Percentiles rank a stretch among this genome's conserved stretches.
These are phyloP conservation scores for Onthophagus sagittarius DNA, from an alignment of 2,888 invertebrate genomes.

Conservation along the genomic window DNA sequence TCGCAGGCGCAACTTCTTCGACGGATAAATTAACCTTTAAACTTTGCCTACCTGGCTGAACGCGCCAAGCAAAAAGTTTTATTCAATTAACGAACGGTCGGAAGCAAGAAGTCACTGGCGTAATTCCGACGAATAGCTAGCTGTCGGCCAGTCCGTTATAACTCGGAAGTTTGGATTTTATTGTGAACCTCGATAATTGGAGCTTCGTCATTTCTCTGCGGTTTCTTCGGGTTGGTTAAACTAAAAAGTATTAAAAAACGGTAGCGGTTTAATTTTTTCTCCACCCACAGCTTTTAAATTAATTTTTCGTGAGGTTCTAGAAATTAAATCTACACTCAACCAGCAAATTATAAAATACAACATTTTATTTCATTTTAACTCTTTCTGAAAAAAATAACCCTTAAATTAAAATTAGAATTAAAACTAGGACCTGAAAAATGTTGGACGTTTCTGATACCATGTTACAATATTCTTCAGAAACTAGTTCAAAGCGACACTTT, in stretches of 20 bases:
- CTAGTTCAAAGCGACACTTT: too few relatives aligned
- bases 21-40: background rate
- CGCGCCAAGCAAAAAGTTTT: background rate
- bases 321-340: background rate
- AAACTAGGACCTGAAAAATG: too few relatives aligned
- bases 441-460: too few relatives aligned
- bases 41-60: background rate
- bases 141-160: background rate
- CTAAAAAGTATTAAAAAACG: background rate
- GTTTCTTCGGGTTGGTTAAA: background rate
- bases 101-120: background rate
- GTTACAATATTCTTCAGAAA: too few relatives aligned
- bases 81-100: background rate
- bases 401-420: too few relatives aligned
- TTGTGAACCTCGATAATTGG: background rate
- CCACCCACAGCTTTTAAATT: background rate
- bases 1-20: background rate
- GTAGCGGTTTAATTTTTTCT: background rate
- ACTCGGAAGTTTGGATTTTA: background rate
- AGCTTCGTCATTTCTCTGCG: background rate
- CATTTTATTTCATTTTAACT: too few relatives aligned
- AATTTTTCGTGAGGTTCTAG: background rate
- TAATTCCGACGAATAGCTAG: background rate
- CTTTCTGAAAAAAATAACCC: too few relatives aligned
- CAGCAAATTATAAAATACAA: too few relatives aligned